Evolutionary conservation across 2,888 invertebrate species (phyloP), one percentile per base, ranked within the genome.

Genomic region (Mesochorus sp.): DNA sequence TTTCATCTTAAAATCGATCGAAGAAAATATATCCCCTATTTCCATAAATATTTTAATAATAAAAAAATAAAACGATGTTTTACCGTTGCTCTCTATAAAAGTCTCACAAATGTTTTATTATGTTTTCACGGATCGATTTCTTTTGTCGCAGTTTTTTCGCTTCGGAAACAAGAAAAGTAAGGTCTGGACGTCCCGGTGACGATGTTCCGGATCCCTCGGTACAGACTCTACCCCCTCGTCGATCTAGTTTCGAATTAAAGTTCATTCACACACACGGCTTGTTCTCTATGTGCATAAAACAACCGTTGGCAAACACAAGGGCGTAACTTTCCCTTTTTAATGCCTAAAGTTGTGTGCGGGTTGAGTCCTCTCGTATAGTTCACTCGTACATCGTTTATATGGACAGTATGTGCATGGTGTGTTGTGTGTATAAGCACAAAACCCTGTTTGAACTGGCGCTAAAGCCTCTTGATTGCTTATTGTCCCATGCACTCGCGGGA

Each of bases 401-500:
- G 12, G 8, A 31, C 51, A n/a, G 17, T 42, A 64, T 44, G 19
- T 67, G 28, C 37, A 14, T 28, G n/a, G 44, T 55, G 57, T 49
- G 19, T 64, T 24, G 31, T 14, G 42, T n/a, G 19, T n/a, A n/a
- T 37, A n/a, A 3, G 5, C 5, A 37, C 26, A 67, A 37, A 31
- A 55, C 55, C 51, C 68, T 26, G 49, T 72, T 76, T 21, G 59
- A 26, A 21, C 44, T 37, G 61, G 49, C 44, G 64, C 67, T 80
- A 64, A 76, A 72, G 51, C 62, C 61, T 72, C 77, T 75, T 83
- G 83, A 83, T 83, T 83, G 82, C 80, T 72, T 67, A 83, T 83
- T 83, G 83, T 83, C 73, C 77, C 51, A 68, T 68, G 34, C 59
- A 34, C 62, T 39, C 28, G 77, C 57, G 72, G 57, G 31, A 57